Evolutionary conservation across 2,113 vertebrate species (phyloP).

Genomic region (Rhombomys opimus): DNA sequence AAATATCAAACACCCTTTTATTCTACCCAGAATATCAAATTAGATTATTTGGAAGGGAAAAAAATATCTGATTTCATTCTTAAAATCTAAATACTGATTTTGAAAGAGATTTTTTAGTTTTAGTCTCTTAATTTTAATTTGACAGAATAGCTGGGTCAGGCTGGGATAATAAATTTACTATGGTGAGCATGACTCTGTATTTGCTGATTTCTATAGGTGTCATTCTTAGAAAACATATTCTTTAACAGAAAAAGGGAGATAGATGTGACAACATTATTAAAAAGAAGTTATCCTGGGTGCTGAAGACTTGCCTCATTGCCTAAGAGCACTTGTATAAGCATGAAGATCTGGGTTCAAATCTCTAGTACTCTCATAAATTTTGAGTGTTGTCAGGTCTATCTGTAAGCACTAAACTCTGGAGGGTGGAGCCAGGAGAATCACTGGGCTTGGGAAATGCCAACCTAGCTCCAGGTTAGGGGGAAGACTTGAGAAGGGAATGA

Average conservation of each 20-base stretch:
- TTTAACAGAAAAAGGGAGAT: background rate
- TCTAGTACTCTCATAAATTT: background rate
- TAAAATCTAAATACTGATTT: background rate
- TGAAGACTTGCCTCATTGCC: background rate
- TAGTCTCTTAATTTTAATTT: slow-evolving; percentile 2
- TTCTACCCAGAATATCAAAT: too few species aligned
- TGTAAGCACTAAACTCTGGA: background rate
- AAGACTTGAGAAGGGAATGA: background rate
- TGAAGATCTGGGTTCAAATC: background rate
- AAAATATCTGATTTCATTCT: background rate
- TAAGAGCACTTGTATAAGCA: background rate
- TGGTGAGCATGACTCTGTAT: background rate
- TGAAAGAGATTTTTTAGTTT: background rate
- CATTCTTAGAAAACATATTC: background rate
- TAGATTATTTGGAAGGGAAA: background rate
- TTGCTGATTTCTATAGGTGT: background rate
- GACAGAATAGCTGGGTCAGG: background rate
- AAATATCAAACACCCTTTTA: background rate
- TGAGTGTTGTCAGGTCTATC: background rate
- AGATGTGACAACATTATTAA: background rate
- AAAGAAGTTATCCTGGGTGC: background rate
- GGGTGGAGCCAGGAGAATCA: background rate
- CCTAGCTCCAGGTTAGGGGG: background rate
- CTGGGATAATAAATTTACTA: background rate
- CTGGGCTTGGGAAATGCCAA: background rate